Base-by-base conservation (phyloP, 1,140 invertebrate species). In the Drosophila asahinai region DNA sequence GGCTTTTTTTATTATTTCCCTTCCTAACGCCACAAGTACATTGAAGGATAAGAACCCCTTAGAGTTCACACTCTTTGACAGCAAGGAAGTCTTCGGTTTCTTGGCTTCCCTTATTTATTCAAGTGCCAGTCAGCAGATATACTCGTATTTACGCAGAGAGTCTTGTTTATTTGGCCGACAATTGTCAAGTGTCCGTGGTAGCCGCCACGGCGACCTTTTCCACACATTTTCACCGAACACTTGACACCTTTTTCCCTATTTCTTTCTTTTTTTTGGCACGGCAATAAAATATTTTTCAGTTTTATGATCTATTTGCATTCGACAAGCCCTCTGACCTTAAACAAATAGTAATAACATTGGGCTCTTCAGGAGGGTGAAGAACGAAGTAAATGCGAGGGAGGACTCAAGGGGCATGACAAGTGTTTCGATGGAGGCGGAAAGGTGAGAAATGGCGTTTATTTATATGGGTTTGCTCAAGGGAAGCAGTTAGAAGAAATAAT, bases 281-380 rank as follows among this genome's bases (percentile, higher is more conserved):
- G 11, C 62, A 63, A 45, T 62, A 79, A 61, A 77, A 81, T 65
- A 49, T 75, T 70, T 75, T 70, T 45, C 42, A 70, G 38, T 61
- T 83, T 76, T 80, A 81, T 73, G 73, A 57, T 73, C 80, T 81
- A 84, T 83, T 83, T 84, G 81, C 77, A 84, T 80, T 64, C 49
- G 43, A 45, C 80, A 61, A 61, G 49, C 54, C 67, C 68, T 49
- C 73, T 72, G 72, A 77, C 77, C 81, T 84, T 80, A 80, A 15
- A 49, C 62, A 84, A 80, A 83, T 45, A 83, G 17, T 19, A 66
- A 60, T 81, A 60, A 72, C 68, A 48, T 15, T 42, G 54, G 64
- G 38, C 72, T 65, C 60, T 55, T 48, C 72, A 81, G 47, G 57
- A 49, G 33, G 51, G 36, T 27, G n/a, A 72, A 71, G 70, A 38